These are phyloP conservation scores for Danaus chrysippus DNA, from an alignment of 2,888 invertebrate species.

Conservation along the genomic window DNA sequence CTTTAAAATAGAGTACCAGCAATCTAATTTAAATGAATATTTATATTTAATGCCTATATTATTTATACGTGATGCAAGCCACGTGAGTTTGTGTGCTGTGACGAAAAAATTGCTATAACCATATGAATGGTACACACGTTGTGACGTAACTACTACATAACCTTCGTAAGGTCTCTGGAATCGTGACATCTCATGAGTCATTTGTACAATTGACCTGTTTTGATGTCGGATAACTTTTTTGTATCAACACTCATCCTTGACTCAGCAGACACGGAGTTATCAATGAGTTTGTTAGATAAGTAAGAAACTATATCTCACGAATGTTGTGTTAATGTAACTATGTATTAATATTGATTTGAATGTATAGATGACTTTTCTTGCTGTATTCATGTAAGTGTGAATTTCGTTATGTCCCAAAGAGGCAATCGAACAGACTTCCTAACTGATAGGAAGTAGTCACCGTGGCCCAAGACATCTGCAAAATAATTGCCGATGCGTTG, in stretches of 20 bases:
- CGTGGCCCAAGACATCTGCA: too few species aligned
- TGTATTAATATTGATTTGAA: background rate
- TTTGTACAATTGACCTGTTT: constrained; percentile 43
- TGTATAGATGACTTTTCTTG: too few species aligned
- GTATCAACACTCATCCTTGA: constrained; percentile 58
- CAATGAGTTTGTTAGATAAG: constrained; percentile 48
- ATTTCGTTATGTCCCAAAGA: too few species aligned
- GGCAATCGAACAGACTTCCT: too few species aligned
- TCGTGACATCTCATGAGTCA: constrained; percentile 64
- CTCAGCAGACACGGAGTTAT: constrained; percentile 52
- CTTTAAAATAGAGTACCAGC: too few species aligned
- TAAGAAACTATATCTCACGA: too few species aligned
- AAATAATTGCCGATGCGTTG: too few species aligned
- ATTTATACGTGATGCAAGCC: background rate
- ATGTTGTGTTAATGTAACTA: background rate
- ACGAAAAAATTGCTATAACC: constrained; percentile 21
- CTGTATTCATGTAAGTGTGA: too few species aligned
- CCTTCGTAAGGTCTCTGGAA: constrained; percentile 51
- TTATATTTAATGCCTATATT: background rate
- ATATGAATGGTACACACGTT: constrained; percentile 16
- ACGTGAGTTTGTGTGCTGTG: background rate
- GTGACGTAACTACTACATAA: constrained; percentile 27
- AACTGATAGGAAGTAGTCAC: too few species aligned
- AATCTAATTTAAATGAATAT: too few species aligned
- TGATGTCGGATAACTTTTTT: constrained; percentile 51